phyloP scores from a whole-genome alignment of 2,113 vertebrate genomes.

The Macroglossus sobrinus region DNA sequence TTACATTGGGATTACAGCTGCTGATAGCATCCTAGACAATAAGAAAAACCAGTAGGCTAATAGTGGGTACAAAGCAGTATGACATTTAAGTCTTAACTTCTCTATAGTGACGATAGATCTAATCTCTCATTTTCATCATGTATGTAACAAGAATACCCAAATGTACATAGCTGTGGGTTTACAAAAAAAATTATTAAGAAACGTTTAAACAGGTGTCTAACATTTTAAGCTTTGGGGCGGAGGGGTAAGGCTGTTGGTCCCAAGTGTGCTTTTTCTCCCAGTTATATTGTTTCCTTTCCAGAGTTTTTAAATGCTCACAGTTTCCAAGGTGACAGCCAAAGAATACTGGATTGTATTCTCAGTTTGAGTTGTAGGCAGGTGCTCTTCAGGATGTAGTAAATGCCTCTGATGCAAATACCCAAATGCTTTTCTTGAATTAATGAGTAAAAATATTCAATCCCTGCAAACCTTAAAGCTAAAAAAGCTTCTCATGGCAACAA shows the following conservation, averaged over 20 bases:
- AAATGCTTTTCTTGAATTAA: conserved; percentile 48
- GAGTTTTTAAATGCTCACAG: conserved; percentile 23
- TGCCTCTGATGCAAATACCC: not conserved
- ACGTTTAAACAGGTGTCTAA: conserved; percentile 7
- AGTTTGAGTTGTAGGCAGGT: not conserved
- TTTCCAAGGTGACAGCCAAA: conserved; percentile 33
- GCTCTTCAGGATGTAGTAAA: conserved; percentile 6
- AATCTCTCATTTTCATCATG: not conserved
- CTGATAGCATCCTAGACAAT: not conserved
- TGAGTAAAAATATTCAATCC: conserved; percentile 12
- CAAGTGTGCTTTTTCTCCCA: not conserved
- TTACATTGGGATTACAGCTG: not conserved
- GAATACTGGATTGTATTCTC: not conserved
- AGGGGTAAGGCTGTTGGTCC: not conserved
- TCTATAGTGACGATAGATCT: not conserved
- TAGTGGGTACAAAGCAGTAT: not conserved
- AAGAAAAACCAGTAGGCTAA: not conserved
- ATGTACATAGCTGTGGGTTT: not conserved
- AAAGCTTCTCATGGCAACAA: not conserved
- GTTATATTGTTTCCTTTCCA: conserved; percentile 23
- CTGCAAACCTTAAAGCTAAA: not conserved
- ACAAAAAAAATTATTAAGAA: conserved; percentile 6
- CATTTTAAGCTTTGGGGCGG: not conserved
- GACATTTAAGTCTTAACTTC: conserved; percentile 10
- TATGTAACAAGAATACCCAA: not conserved